Conservation (phyloP, 2,888 invertebrate species). For the Netelia inedita region DNA sequence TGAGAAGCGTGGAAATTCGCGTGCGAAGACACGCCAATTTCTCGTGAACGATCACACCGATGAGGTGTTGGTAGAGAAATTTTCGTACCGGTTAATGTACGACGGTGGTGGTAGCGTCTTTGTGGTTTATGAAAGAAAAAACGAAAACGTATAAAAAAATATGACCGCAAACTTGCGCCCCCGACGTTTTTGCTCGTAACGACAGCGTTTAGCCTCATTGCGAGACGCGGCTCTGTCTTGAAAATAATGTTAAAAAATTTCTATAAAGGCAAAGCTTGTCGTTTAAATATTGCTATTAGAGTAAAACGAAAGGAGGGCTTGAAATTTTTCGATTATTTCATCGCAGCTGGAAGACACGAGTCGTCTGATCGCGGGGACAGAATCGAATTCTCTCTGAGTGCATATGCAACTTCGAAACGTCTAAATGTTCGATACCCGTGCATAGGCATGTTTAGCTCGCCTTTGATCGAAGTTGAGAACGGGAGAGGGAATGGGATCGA, state of each 20-base stretch:
- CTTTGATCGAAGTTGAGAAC: constrained; percentile 27
- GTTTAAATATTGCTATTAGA: no score
- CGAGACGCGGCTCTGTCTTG: constrained; percentile 73
- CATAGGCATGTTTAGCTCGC: constrained; percentile 2
- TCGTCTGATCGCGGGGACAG: neutral
- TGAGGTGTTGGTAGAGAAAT: constrained; percentile 51
- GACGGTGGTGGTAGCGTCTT: constrained; percentile 8
- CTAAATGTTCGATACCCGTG: constrained; percentile 43
- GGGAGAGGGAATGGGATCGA: constrained; percentile 14
- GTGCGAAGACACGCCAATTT: constrained; percentile 4
- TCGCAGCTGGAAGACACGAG: neutral
- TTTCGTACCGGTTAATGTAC: constrained; percentile 24
- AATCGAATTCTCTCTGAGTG: constrained; percentile 41
- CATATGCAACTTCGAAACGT: constrained; percentile 3
- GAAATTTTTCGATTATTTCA: constrained; percentile 3
- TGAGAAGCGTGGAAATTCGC: constrained; percentile 25
- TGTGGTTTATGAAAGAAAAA: constrained; percentile 3
- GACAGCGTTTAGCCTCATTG: constrained; percentile 76
- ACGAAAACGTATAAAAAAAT: constrained; percentile 44
- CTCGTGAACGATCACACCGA: constrained; percentile 22
- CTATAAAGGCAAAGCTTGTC: no score
- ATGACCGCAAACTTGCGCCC: constrained; percentile 72
- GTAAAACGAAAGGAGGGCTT: no score
- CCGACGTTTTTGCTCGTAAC: constrained; percentile 75
- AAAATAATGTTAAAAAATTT: neutral